Percentiles rank a stretch among this genome's conserved stretches.
These are phyloP conservation scores for Phataginus tetradactyla DNA, from an alignment of 2,797 vertebrate species.

Conservation along the genomic window DNA sequence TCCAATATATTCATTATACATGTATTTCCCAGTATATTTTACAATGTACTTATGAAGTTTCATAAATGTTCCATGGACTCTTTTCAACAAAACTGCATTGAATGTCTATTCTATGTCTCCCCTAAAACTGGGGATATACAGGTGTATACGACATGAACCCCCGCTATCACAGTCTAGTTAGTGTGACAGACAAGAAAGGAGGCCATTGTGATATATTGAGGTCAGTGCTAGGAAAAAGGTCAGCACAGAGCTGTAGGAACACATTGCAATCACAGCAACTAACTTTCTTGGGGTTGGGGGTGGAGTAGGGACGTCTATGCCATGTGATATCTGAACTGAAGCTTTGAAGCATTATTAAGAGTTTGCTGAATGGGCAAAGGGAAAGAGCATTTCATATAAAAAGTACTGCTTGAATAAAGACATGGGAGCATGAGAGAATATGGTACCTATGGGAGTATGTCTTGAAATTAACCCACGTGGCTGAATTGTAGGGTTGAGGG, in stretches of 20 bases:
- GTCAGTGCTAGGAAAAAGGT: not conserved
- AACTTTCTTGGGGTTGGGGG: not conserved
- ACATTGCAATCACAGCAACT: not conserved
- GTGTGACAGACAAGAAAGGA: not conserved
- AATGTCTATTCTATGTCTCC: not conserved
- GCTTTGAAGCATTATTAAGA: not conserved
- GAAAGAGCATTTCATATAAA: constrained; percentile 26
- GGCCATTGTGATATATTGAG: not conserved
- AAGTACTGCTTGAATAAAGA: not conserved
- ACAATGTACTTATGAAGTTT: not conserved
- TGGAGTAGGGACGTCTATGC: not conserved
- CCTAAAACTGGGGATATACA: not conserved
- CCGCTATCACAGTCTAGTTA: not conserved
- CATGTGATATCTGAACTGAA: constrained; percentile 31
- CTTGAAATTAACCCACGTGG: constrained; percentile 7
- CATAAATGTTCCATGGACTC: not conserved
- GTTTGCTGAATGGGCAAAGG: constrained; percentile 37
- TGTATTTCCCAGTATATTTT: not conserved
- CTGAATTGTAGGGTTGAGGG: not conserved
- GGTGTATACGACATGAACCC: not conserved
- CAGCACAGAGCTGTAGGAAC: not conserved
- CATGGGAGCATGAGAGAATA: not conserved
- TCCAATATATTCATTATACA: not conserved
- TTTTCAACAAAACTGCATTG: not conserved
- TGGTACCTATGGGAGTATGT: not conserved